Base-by-base conservation (phyloP, 2,888 invertebrate genomes). In the Agelastica alni region DNA sequence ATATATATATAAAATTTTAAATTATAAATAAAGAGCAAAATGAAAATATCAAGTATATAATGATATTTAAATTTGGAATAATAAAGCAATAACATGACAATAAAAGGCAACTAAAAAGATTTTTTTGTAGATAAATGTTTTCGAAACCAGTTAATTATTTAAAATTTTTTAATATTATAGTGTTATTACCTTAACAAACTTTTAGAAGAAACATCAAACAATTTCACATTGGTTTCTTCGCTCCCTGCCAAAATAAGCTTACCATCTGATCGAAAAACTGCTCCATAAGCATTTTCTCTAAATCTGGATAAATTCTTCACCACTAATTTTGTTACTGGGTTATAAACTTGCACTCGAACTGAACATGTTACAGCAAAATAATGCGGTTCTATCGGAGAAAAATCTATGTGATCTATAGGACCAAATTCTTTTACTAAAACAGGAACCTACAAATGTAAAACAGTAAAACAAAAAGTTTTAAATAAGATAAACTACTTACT, bases 321-420 rank as follows among this genome's bases (percentile, higher is more conserved):
- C 0, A 91, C 89, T 52, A 88, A 78, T 77, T 91, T 91, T 26
- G 92, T 91, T 36, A 91, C 86, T 1, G 93, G 89, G 76, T 91
- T 91, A 73, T 93, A 95, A 10, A 94, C 81, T 79, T 85, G 87
- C 63, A 96, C 91, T 72, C 92, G 83, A 1, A 92, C 91, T 0
- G 96, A 95, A 72, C 91, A 93, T 48, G 97, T 95, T 12, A 94
- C 91, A 4, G 95, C 96, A 79, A 96, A 92, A 73, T 91, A 87
- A 78, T 92, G 85, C 0, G 96, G 96, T 70, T 93, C 89, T 6
- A 88, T 83, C 0, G 93, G 93, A 57, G 92, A 91, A 72, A 97
- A 93, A 73, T 95, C 91, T 34, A 97, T 84, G 70, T 91, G 89
- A 71, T 95, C 93, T 48, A 98, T 91, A 0, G 92, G 87, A 14